A percentile compares a stretch with the other conserved stretches of the same genome.
Conservation (phyloP, 2,113 vertebrate species). For the Emydocephalus ijimae region DNA sequence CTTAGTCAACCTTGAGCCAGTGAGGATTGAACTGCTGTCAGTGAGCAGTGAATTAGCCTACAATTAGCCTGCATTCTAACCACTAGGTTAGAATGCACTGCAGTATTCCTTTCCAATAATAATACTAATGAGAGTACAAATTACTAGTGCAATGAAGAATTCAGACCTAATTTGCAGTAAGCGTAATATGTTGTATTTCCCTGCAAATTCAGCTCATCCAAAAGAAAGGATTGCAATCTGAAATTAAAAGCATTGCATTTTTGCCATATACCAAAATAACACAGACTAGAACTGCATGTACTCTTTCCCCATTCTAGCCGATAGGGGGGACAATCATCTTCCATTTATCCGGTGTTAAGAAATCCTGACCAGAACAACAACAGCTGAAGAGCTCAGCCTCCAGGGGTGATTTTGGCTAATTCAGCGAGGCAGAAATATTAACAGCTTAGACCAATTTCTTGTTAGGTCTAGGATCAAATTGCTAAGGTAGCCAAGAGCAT, state of each 20-base stretch:
- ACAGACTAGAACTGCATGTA: neutral
- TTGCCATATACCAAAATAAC: neutral
- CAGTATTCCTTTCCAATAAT: neutral
- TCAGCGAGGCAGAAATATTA: conserved; percentile 48
- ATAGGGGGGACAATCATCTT: neutral
- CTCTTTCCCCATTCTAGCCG: neutral
- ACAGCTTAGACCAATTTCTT: conserved; percentile 64
- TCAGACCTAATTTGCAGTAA: neutral
- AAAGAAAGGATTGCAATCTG: neutral
- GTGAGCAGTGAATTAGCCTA: neutral
- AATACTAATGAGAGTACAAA: neutral
- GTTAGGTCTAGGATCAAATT: conserved; percentile 75
- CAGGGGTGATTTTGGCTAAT: neutral
- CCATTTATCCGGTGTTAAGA: neutral
- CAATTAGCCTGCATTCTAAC: neutral
- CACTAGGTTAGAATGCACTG: neutral
- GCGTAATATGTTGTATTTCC: neutral
- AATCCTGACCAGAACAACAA: neutral
- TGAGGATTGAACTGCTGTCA: neutral
- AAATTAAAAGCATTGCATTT: neutral
- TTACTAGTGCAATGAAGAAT: neutral
- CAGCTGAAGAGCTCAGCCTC: neutral
- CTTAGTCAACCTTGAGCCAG: neutral
- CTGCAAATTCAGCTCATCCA: neutral
- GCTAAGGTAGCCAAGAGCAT: conserved; percentile 66